Base-by-base conservation (phyloP, 37 sponge, comb jelly and placozoan species). In the Dysidea cf. avara region DNA sequence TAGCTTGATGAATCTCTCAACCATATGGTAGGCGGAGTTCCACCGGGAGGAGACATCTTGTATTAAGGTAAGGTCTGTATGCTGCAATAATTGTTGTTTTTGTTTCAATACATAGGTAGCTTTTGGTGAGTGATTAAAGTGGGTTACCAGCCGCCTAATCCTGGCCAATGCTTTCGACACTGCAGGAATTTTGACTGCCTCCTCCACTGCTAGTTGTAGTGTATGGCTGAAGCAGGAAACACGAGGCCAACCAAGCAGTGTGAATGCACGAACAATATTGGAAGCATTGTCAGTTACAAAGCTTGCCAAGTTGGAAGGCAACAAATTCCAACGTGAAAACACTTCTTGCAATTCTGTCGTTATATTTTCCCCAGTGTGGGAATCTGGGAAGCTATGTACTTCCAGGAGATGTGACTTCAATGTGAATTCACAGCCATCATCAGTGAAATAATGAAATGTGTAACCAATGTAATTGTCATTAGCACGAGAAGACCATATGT, bases 11-110 rank as follows among this genome's bases (percentile, higher is more conserved):
- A 81, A 39, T 21, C 73, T 21, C 35, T 55, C 59, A 21, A 74
- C 39, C 81, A 81, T 74, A 25, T 72, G 38, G 34, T 73, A 81
- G 16, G 73, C 22, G 18, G 81, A 73, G 53, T 61, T 61, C 73
- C 65, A 81, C 53, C 73, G 38, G 1, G 73, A 60, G 28, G 46
- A 20, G 39, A 72, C 64, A 81, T 81, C 81, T 25, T 81, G 70
- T 14, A 72, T 18, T 21, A 72, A 53, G 34, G 2, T 71, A 20
- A 29, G 67, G 3, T 38, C 14, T 25, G 30, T 33, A 30, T 53
- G 56, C 28, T 39, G 32, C 17, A 77, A 33, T 21, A 25, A 25
- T 18, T 70, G 4, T 32, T 77, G 78, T 53, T 67, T 67, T 51
- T 64, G 49, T 49, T 70, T 77, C 7, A 77, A 34, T 31, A 53